Conservation (phyloP, 1,140 invertebrate genomes). For the Platyscapa corneri region DNA sequence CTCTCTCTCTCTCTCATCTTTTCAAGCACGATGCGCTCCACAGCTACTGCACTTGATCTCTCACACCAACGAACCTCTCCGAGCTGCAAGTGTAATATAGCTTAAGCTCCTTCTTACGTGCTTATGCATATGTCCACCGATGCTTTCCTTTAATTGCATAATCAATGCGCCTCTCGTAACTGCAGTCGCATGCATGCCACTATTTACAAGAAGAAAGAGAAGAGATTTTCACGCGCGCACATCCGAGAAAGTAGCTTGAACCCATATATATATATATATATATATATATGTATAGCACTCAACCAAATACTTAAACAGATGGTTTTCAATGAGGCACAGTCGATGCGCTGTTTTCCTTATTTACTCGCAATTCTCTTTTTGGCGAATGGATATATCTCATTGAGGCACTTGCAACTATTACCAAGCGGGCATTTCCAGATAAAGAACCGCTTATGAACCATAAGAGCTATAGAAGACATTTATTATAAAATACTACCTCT, state of each 20-base stretch:
- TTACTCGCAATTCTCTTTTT: not conserved
- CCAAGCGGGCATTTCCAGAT: not conserved
- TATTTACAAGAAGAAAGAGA: not conserved
- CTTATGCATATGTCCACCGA: conserved; percentile 12
- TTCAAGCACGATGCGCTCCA: not conserved
- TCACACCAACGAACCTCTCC: not conserved
- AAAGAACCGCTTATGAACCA: not conserved
- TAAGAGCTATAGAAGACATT: not conserved
- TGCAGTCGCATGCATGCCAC: not conserved
- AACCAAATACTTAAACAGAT: not conserved
- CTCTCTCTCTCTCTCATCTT: not conserved
- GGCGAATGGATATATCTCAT: not conserved
- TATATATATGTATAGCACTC: not conserved
- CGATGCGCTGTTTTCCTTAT: not conserved
- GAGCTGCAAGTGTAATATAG: conserved; percentile 10
- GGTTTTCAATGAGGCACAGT: not conserved
- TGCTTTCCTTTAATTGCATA: conserved; percentile 41
- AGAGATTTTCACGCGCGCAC: not conserved
- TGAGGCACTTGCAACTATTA: not conserved
- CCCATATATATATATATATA: too few species aligned
- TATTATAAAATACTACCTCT: not conserved
- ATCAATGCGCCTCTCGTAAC: conserved; percentile 4
- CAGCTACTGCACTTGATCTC: conserved; percentile 30
- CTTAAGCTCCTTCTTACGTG: conserved; percentile 27
- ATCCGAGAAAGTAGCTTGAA: not conserved